Percentiles rank a stretch among this genome's conserved stretches.
Evolutionary conservation across 2,113 vertebrate species (phyloP).

Genomic region (Mus musculus): GRCm39 chr14:31804501-31805000

Average conservation of each 20-base stretch:
- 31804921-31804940: background rate
- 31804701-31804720: background rate
- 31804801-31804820: background rate
- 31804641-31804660: background rate
- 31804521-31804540: background rate
- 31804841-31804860: slow-evolving; percentile 20
- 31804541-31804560: background rate
- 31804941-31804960: slow-evolving; percentile 21
- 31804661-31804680: background rate
- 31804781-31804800: slow-evolving; percentile 28
- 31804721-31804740: background rate
- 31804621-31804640: background rate
- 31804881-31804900: background rate
- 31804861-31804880: slow-evolving; percentile 36
- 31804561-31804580: background rate
- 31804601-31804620: background rate
- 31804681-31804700: background rate
- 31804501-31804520: background rate
- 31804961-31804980: background rate
- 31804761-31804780: slow-evolving; percentile 27
- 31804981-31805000: background rate
- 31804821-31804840: slow-evolving; percentile 66
- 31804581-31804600: background rate
- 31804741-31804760: background rate
- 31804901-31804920: slow-evolving; percentile 15